Base-by-base conservation (phyloP, 2,797 vertebrate species). In the Premnoplex brunnescens region DNA sequence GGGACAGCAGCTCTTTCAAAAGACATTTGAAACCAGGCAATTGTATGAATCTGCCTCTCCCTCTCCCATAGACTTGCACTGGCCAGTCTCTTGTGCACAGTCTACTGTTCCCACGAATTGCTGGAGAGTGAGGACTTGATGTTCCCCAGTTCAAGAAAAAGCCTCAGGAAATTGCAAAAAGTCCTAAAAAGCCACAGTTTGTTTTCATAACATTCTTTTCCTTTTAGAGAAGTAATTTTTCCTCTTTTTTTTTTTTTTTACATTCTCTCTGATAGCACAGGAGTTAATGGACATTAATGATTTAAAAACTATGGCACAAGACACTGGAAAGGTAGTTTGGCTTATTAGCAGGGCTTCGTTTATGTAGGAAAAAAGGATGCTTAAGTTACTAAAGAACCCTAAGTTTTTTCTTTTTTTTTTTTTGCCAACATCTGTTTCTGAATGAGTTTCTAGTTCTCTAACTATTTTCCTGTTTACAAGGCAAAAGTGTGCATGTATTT, bases 121-220 rank as follows among this genome's bases (percentile, higher is more conserved):
- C 90, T 93, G 96, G 28, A 69, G 23, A 86, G 73, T 21, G 67
- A 94, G 95, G 88, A 96, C 94, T 93, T 88, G 78, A 92, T 96
- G 97, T 96, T 95, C 96, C 81, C 48, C 93, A 85, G 94, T 36
- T 94, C 85, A 84, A 96, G 94, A 95, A 95, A 93, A 95, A 96
- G 91, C 90, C 93, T 92, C 81, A 96, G 95, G 94, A 97, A 95
- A 97, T 97, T 96, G 94, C 95, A 96, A 96, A 96, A 97, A 97
- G 91, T 94, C 95, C 94, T 95, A 77, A 92, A 95, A 93, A 97
- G 94, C 95, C 96, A 0, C 96, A 96, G 88, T 95, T 91, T 91
- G 89, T 96, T 97, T 97, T 97, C 91, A 72, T 93, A 95, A 27
- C 95, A 96, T 96, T 97, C 91, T 96, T 96, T 96, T 94, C 86